Percentiles rank a stretch among this genome's conserved stretches.
Conservation (phyloP, 2,113 vertebrate species). For the Mohoua ochrocephala region DNA sequence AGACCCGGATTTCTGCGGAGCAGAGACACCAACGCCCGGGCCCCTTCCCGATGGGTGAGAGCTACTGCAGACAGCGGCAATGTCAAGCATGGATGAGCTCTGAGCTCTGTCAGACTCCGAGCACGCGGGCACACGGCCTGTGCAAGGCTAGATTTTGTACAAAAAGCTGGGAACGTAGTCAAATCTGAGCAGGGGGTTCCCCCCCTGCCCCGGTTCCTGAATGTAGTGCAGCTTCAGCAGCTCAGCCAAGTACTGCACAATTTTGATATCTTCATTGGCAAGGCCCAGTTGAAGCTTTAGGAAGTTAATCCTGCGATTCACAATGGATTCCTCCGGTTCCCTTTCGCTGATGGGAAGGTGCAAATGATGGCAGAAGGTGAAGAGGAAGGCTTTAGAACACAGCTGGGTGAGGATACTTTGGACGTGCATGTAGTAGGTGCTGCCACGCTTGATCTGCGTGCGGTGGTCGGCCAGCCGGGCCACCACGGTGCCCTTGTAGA, state of each 20-base stretch:
- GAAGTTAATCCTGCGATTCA: constrained; percentile 78
- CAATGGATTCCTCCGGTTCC: constrained; percentile 69
- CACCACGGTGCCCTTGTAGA: constrained; percentile 83
- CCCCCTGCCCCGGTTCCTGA: constrained; percentile 66
- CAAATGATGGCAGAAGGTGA: constrained; percentile 92
- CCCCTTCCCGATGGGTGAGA: not conserved
- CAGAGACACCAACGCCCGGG: not conserved
- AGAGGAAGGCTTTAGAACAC: constrained; percentile 89
- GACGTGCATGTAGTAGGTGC: constrained; percentile 91
- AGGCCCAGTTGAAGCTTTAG: constrained; percentile 83
- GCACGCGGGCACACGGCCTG: not conserved
- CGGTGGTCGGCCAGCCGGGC: constrained; percentile 89
- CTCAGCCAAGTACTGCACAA: constrained; percentile 90
- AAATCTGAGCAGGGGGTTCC: constrained; percentile 82
- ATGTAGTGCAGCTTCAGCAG: constrained; percentile 88
- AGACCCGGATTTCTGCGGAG: not conserved
- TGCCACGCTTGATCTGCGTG: constrained; percentile 90
- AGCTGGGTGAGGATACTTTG: constrained; percentile 86
- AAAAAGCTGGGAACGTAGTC: constrained; percentile 92
- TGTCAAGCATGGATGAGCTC: not conserved
- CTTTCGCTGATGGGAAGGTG: constrained; percentile 83
- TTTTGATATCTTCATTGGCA: constrained; percentile 83
- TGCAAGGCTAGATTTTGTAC: constrained; percentile 87
- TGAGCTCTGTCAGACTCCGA: not conserved
- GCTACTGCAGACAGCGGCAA: not conserved